Percentiles rank a stretch among this genome's conserved stretches.
Conservation (phyloP, 2,888 invertebrate genomes). For the Caenorhabditis wallacei region DNA sequence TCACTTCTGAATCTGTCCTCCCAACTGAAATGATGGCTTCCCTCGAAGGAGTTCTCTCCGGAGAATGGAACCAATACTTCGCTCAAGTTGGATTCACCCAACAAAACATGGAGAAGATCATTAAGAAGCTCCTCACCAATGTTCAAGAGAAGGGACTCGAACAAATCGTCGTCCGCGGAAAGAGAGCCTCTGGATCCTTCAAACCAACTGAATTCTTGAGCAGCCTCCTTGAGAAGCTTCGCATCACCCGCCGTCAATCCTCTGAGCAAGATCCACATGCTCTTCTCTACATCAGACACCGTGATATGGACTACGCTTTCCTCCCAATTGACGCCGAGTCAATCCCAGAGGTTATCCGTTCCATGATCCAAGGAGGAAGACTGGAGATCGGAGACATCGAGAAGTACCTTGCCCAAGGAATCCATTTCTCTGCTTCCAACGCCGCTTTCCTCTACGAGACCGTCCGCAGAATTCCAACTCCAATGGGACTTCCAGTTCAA, state of each 20-base stretch:
- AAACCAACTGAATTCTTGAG: constrained; percentile 67
- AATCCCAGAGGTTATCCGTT: constrained; percentile 83
- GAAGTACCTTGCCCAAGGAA: constrained; percentile 64
- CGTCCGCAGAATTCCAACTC: constrained; percentile 67
- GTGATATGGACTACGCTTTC: constrained; percentile 79
- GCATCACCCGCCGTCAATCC: constrained; percentile 66
- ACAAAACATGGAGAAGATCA: constrained; percentile 69
- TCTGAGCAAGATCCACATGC: constrained; percentile 67
- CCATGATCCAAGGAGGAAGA: constrained; percentile 69
- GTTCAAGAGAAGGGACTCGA: constrained; percentile 69
- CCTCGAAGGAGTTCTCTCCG: constrained; percentile 75
- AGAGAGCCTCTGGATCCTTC: constrained; percentile 67
- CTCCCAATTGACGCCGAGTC: constrained; percentile 77
- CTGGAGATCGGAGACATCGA: constrained; percentile 70
- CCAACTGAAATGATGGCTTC: constrained; percentile 74
- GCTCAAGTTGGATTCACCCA: constrained; percentile 71
- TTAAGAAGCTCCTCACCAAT: constrained; percentile 63
- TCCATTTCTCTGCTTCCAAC: constrained; percentile 60
- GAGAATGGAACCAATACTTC: constrained; percentile 73
- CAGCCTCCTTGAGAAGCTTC: constrained; percentile 66
- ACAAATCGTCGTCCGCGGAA: constrained; percentile 71
- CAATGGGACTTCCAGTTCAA: constrained; percentile 74
- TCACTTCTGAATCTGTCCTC: constrained; percentile 75
- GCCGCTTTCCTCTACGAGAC: constrained; percentile 73
- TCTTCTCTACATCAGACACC: constrained; percentile 72